Evolutionary conservation across 2,888 invertebrate species (phyloP).

Genomic region (Dyspetes luteomarginatus): DNA sequence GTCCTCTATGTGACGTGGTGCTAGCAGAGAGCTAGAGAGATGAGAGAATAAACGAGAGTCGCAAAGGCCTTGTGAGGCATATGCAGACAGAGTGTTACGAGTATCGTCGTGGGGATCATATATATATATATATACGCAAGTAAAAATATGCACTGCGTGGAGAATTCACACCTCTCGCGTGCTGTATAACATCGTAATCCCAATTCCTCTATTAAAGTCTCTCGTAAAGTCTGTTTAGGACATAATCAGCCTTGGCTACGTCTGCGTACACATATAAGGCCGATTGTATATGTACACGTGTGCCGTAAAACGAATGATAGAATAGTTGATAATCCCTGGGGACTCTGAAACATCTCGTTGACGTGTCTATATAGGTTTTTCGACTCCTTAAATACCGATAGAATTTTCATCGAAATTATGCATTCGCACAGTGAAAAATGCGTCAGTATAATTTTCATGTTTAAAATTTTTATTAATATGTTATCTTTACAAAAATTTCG

Average conservation of each 20-base stretch:
- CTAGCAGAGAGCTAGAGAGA: slow-evolving; percentile 6
- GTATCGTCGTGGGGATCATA: slow-evolving; percentile 51
- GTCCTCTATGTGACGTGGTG: not conserved
- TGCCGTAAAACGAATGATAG: not conserved
- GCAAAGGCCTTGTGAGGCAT: slow-evolving; percentile 8
- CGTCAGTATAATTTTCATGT: too few species aligned
- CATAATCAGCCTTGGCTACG: slow-evolving; percentile 75
- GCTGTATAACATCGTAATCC: slow-evolving; percentile 79
- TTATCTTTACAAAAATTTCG: too few species aligned
- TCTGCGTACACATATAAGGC: not conserved
- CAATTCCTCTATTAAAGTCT: slow-evolving; percentile 77
- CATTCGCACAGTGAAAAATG: too few species aligned
- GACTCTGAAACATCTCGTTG: too few species aligned
- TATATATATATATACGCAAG: not conserved
- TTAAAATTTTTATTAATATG: too few species aligned
- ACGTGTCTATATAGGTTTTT: too few species aligned
- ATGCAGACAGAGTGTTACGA: slow-evolving; percentile 54
- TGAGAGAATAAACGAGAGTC: slow-evolving; percentile 37
- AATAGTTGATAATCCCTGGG: slow-evolving; percentile 12
- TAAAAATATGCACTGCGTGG: not conserved
- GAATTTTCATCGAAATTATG: too few species aligned
- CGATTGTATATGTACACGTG: not conserved
- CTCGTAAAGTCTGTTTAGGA: slow-evolving; percentile 76
- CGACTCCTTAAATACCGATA: too few species aligned
- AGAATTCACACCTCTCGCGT: slow-evolving; percentile 53